Percentiles rank a stretch among this genome's conserved stretches.
phyloP scores from a whole-genome alignment of 1,140 invertebrate species.

The Aporrectodea caliginosa region DNA sequence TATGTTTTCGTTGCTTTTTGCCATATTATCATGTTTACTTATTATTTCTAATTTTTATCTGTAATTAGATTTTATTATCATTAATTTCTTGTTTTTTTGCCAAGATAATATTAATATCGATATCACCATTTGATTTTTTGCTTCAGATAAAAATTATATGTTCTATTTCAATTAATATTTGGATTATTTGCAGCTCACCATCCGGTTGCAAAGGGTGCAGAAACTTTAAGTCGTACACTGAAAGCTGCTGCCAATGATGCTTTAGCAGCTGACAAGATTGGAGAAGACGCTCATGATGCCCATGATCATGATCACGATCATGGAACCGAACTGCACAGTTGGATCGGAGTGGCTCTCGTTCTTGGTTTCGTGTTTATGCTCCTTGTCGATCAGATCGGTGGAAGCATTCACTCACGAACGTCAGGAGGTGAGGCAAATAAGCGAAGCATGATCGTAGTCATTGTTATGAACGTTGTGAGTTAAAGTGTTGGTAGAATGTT shows the following conservation, averaged over 20 bases:
- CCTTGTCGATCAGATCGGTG: slow-evolving; percentile 77
- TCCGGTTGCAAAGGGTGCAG: not conserved
- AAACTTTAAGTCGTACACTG: not conserved
- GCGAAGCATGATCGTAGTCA: too few species aligned
- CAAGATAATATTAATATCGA: too few species aligned
- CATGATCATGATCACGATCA: slow-evolving; percentile 43
- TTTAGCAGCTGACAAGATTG: slow-evolving; percentile 1
- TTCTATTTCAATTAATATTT: too few species aligned
- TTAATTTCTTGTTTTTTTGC: too few species aligned
- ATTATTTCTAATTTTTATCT: too few species aligned
- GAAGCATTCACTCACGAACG: slow-evolving; percentile 41
- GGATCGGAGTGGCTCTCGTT: slow-evolving; percentile 72
- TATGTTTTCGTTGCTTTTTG: too few species aligned
- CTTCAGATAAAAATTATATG: too few species aligned
- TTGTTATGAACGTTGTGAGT: not conserved
- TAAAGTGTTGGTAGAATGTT: not conserved
- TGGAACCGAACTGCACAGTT: slow-evolving; percentile 44
- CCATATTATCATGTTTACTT: too few species aligned
- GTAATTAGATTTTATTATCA: too few species aligned
- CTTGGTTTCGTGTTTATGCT: slow-evolving; percentile 96
- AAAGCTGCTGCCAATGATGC: not conserved
- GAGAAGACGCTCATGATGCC: slow-evolving; percentile 19
- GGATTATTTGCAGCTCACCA: too few species aligned
- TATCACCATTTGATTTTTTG: too few species aligned
- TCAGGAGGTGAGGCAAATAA: not conserved